Base-by-base conservation (phyloP, 2,797 vertebrate genomes). In the Paedocypris micromegethes region DNA sequence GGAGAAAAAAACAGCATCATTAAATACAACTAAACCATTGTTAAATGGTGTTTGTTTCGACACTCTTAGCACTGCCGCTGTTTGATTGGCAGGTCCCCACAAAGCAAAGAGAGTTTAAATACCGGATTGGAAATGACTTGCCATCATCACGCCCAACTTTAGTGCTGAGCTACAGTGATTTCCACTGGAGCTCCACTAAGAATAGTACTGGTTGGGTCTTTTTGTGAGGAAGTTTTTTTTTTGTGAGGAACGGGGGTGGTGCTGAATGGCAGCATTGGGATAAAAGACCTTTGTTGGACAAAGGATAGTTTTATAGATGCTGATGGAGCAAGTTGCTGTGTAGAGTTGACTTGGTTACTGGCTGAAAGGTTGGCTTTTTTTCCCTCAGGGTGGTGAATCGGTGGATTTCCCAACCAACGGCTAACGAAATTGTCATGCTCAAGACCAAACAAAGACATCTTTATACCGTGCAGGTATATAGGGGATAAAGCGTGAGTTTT, bases 271-370 rank as follows among this genome's bases (percentile, higher is more conserved):
- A 67, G 72, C 62, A 59, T 74, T 51, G 3, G 71, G 64, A 78
- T 75, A 76, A 78, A 78, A 76, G 77, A 64, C 74, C 68, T 72
- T 71, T 66, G 72, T 76, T 64, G 69, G 61, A 78, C 72, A 69
- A 76, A 71, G 74, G 72, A 55, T 72, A 55, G 71, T 73, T 78
- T 78, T 76, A 78, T 76, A 78, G 74, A 76, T 69, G 77, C 77
- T 78, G 77, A 76, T 74, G 65, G 72, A 66, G 74, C 77, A 72
- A 69, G 65, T 75, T 72, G 71, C 68, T 66, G 64, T 74, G 64
- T 48, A 48, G 61, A 66, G 77, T 74, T 76, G 74, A 72, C 53
- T 63, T 76, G 77, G 77, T 75, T 72, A 74, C 74, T 69, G 57
- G 46, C 68, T 52, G 55, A 63, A 52, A n/a, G 60, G 67, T 65